Evolutionary conservation across 1,140 invertebrate species (phyloP).

Genomic region (Holotrichia oblita): DNA sequence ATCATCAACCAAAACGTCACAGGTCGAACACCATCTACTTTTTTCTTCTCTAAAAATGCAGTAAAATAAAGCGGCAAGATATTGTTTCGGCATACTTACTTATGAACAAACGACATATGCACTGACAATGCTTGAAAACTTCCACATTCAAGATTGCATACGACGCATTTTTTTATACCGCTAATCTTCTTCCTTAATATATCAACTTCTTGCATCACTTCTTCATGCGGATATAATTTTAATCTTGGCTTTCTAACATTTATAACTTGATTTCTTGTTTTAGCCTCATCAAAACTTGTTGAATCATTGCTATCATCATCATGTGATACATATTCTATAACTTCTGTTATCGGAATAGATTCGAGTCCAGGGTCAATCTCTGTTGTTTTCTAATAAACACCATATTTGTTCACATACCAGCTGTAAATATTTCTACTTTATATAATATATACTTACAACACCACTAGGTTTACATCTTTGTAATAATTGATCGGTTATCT

Average conservation of each 20-base stretch:
- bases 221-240: constrained; percentile 42
- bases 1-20: constrained; percentile 44
- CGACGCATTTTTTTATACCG: constrained; percentile 33
- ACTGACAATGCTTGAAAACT: constrained; percentile 40
- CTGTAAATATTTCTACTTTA: background rate
- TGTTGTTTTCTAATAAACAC: background rate
- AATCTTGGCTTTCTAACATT: constrained; percentile 32
- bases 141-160: constrained; percentile 38
- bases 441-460: background rate
- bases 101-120: constrained; percentile 44
- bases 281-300: background rate
- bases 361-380: background rate
- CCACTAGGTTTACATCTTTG: background rate
- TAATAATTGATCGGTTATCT: background rate
- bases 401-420: background rate
- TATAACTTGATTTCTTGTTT: background rate
- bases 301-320: background rate
- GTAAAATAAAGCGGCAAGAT: background rate
- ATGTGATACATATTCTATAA: background rate
- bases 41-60: constrained; percentile 42
- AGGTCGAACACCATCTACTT: constrained; percentile 45
- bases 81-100: constrained; percentile 29
- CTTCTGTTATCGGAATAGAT: background rate
- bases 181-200: constrained; percentile 34
- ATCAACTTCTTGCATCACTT: constrained; percentile 42